These are phyloP conservation scores for Drosophila burlai DNA, from an alignment of 1,140 invertebrate species.

Conservation along the genomic window DNA sequence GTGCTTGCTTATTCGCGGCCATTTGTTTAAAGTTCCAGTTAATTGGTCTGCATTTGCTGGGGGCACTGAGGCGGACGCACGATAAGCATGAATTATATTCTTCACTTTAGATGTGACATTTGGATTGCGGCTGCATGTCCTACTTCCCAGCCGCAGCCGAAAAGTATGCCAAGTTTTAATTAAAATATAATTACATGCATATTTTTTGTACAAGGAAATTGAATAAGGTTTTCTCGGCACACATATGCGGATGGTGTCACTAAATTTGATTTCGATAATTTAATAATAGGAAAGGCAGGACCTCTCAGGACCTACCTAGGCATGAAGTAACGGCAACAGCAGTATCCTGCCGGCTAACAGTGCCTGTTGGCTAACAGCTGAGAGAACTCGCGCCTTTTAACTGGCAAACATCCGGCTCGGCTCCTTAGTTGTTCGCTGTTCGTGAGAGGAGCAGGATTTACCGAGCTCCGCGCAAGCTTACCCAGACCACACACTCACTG, in stretches of 20 bases:
- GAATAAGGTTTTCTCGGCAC: slow-evolving; percentile 19
- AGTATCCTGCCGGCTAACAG: slow-evolving; percentile 19
- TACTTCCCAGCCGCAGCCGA: background rate
- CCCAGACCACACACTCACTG: background rate
- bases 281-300: slow-evolving; percentile 31
- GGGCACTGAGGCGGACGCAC: slow-evolving; percentile 27
- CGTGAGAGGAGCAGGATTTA: slow-evolving; percentile 38
- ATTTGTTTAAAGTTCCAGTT: slow-evolving; percentile 59
- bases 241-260: slow-evolving; percentile 22
- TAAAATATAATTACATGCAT: slow-evolving; percentile 26
- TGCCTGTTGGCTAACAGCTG: slow-evolving; percentile 42
- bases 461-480: background rate
- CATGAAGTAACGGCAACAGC: slow-evolving; percentile 20
- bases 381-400: slow-evolving; percentile 32
- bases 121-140: slow-evolving; percentile 26
- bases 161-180: slow-evolving; percentile 38
- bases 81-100: slow-evolving; percentile 54
- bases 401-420: slow-evolving; percentile 27
- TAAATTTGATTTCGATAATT: slow-evolving; percentile 52
- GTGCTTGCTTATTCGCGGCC: slow-evolving; percentile 44
- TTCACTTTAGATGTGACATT: slow-evolving; percentile 26
- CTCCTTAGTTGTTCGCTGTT: slow-evolving; percentile 55
- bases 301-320: background rate
- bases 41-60: slow-evolving; percentile 51
- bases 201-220: slow-evolving; percentile 14